Percentiles rank a stretch among this genome's conserved stretches.
Conservation (phyloP, 2,888 invertebrate genomes). For the Dromius quadrimaculatus region DNA sequence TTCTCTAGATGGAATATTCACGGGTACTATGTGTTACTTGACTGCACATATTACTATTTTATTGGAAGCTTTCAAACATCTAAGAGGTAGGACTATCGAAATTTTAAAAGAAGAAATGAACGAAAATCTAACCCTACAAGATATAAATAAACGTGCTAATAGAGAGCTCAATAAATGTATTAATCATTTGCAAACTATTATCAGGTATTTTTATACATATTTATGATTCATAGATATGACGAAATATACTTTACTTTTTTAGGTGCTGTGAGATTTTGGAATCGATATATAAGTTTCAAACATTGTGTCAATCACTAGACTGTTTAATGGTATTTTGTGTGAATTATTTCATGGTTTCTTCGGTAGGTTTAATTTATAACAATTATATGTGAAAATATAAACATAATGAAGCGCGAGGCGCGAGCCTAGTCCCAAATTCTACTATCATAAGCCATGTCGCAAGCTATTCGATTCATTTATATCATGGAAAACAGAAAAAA, state of each 20-base stretch:
- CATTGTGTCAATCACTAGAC: slow-evolving; percentile 61
- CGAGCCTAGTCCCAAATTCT: too few species aligned
- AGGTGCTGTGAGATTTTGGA: slow-evolving; percentile 11
- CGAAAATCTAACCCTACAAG: background rate
- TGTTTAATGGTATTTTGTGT: slow-evolving; percentile 63
- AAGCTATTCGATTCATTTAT: too few species aligned
- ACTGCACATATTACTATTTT: background rate
- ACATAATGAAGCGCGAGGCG: too few species aligned
- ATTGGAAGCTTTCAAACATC: background rate
- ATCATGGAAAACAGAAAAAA: too few species aligned
- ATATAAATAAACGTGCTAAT: background rate
- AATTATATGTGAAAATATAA: background rate
- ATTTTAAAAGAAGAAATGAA: background rate
- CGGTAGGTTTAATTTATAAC: slow-evolving; percentile 57
- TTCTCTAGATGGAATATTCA: background rate
- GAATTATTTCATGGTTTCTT: slow-evolving; percentile 61
- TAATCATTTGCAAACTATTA: slow-evolving; percentile 2
- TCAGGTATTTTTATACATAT: background rate
- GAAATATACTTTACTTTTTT: background rate
- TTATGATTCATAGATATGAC: too few species aligned
- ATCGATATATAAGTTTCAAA: slow-evolving; percentile 55
- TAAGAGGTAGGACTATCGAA: background rate
- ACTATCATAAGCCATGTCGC: background rate
- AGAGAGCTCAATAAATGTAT: background rate
- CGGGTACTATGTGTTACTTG: background rate